Evolutionary conservation across 1,140 invertebrate species (phyloP).

Genomic region (Cotesia typhae): DNA sequence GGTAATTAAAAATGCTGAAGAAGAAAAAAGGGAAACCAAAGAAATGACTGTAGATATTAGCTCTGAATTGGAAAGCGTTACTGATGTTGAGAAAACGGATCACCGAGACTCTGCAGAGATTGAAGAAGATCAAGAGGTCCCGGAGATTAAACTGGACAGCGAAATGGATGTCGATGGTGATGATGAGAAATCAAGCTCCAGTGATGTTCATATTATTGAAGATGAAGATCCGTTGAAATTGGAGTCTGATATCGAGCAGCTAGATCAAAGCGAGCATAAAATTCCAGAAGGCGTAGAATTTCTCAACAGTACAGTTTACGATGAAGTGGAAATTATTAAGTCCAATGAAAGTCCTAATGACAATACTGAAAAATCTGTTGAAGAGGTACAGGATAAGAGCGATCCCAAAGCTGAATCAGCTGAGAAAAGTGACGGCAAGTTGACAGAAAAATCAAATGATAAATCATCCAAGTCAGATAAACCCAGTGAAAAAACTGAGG

Average conservation of each 20-base stretch:
- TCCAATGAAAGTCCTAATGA: not conserved
- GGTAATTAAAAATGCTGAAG: slow-evolving; percentile 12
- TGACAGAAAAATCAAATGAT: slow-evolving; percentile 39
- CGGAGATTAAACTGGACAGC: slow-evolving; percentile 45
- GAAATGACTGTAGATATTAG: slow-evolving; percentile 12
- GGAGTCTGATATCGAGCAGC: slow-evolving; percentile 43
- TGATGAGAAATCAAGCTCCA: slow-evolving; percentile 56
- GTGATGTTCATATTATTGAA: slow-evolving; percentile 58
- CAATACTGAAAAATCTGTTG: slow-evolving; percentile 45
- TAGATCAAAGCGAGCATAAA: slow-evolving; percentile 40
- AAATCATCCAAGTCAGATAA: slow-evolving; percentile 49
- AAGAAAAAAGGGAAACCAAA: slow-evolving; percentile 29
- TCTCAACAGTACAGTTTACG: not conserved
- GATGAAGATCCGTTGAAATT: slow-evolving; percentile 54
- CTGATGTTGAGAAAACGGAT: slow-evolving; percentile 34
- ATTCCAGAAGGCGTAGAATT: not conserved
- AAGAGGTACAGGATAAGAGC: slow-evolving; percentile 37
- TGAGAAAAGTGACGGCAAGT: slow-evolving; percentile 41
- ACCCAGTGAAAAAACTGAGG: slow-evolving; percentile 54
- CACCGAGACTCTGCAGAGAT: slow-evolving; percentile 53
- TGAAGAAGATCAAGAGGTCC: slow-evolving; percentile 44
- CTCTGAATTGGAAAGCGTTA: not conserved
- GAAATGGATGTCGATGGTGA: slow-evolving; percentile 42
- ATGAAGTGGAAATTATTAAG: slow-evolving; percentile 26
- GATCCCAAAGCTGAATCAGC: slow-evolving; percentile 37